Evolutionary conservation across 2,888 invertebrate species (phyloP).

Genomic region (Chymomyza caudatula): DNA sequence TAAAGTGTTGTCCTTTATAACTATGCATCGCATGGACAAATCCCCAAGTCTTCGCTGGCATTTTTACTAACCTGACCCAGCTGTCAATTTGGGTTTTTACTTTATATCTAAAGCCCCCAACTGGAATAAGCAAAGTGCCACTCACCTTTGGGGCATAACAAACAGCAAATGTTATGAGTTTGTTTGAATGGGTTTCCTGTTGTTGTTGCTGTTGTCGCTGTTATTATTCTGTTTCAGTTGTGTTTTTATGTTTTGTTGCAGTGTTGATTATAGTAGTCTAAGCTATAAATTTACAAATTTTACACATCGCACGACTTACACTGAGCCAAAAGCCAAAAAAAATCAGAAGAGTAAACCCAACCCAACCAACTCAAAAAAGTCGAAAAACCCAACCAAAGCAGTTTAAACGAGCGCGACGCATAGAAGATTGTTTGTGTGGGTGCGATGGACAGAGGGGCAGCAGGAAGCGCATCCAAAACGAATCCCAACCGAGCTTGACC

Average conservation of each 20-base stretch:
- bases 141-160: slow-evolving; percentile 56
- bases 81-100: not conserved
- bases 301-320: slow-evolving; percentile 41
- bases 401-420: not conserved
- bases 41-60: not conserved
- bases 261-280: slow-evolving; percentile 50
- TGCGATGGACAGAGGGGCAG: not conserved
- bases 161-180: slow-evolving; percentile 41
- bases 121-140: slow-evolving; percentile 12
- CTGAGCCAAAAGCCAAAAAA: not conserved
- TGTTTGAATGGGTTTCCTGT: slow-evolving; percentile 6
- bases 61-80: not conserved
- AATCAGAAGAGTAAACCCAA: not conserved
- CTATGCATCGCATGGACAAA: not conserved
- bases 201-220: slow-evolving; percentile 22
- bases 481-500: slow-evolving; percentile 35
- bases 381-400: not conserved
- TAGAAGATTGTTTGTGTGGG: too few relatives aligned
- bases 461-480: not conserved
- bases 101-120: not conserved
- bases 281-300: slow-evolving; percentile 65
- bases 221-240: not conserved
- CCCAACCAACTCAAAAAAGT: not conserved
- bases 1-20: not conserved
- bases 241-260: not conserved